Evolutionary conservation across 1,140 invertebrate species (phyloP), one percentile per base, ranked within the genome.

Genomic region (Drosophila melanica): DNA sequence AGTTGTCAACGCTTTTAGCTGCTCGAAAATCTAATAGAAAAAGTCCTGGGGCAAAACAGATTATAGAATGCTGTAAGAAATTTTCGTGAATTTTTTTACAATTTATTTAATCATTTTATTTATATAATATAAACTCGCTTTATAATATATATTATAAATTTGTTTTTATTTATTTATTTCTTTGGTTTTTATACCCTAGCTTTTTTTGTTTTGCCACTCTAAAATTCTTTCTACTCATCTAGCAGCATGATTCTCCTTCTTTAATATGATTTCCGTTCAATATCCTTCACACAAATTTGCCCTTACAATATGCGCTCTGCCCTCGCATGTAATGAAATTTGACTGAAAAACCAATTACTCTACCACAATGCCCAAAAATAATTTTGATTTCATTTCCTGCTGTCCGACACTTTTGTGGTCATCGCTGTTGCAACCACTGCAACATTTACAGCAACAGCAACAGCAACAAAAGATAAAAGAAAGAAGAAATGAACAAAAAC

Each of bases 361-460:
- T 81, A 75, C 82, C 81, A 87, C 81, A 85, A 85, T 85, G 66
- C 48, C 69, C 75, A 65, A 79, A 85, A 85, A 81, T 87, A 87
- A 87, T 87, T 85, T 85, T 66, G 81, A 85, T 87, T 85, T 85
- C 60, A 57, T 85, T 67, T 70, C 55, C 64, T 78, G 55, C 66
- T 47, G 58, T 76, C 58, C 64, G 55, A 62, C 71, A 75, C 73
- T 75, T 87, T 82, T 86, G 81, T 87, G 81, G 81, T 86, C 75
- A 87, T 47, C 59, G 55, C 48, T 8, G 42, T 33, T 71, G 68
- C 68, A 67, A 75, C 60, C 79, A 75, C 66, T 75, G 78, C 60
- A 76, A 75, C 77, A 75, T 68, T 55, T 37, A 45, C 45, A 58
- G 59, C 59, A 45, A 50, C 37, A 58, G 59, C 59, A 45, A 50